phyloP scores from a whole-genome alignment of 2,797 vertebrate genomes.

The Gouania willdenowi region DNA sequence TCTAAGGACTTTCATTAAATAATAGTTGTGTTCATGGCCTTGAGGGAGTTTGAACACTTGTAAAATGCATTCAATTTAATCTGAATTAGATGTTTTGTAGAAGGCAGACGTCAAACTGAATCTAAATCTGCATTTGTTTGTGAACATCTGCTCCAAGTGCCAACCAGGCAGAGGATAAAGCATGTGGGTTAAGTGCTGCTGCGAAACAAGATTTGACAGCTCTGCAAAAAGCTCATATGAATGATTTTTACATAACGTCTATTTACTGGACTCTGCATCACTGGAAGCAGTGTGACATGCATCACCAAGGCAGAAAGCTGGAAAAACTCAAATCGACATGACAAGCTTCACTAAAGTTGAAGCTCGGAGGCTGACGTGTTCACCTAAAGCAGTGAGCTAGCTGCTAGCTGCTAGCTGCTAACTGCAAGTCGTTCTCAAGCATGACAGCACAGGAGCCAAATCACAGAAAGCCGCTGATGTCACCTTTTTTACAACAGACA shows the following conservation, averaged over 20 bases:
- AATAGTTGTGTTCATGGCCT: no score
- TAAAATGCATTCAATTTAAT: no score
- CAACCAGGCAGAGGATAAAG: constrained; percentile 15
- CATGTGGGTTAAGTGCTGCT: constrained; percentile 19
- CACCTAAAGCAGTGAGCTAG: constrained; percentile 29
- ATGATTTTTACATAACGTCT: constrained; percentile 26
- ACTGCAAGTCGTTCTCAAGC: no score
- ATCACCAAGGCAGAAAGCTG: no score
- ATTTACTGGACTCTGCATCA: constrained; percentile 17
- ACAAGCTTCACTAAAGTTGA: no score
- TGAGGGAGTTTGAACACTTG: no score
- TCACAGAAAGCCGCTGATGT: constrained; percentile 49
- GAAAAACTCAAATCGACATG: no score
- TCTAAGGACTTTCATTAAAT: no score
- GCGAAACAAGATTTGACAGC: constrained; percentile 38
- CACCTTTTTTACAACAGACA: constrained; percentile 8
- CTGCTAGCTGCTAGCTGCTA: no score
- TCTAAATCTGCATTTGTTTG: constrained; percentile 14
- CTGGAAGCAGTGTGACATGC: no score
- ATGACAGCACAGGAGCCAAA: constrained; percentile 9
- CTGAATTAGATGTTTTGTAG: neutral
- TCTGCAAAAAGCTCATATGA: constrained; percentile 25
- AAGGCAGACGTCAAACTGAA: constrained; percentile 1
- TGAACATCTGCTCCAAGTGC: neutral
- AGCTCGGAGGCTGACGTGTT: no score